Base-by-base conservation (phyloP, 2,113 vertebrate species). In the Xyrauchen texanus region DNA sequence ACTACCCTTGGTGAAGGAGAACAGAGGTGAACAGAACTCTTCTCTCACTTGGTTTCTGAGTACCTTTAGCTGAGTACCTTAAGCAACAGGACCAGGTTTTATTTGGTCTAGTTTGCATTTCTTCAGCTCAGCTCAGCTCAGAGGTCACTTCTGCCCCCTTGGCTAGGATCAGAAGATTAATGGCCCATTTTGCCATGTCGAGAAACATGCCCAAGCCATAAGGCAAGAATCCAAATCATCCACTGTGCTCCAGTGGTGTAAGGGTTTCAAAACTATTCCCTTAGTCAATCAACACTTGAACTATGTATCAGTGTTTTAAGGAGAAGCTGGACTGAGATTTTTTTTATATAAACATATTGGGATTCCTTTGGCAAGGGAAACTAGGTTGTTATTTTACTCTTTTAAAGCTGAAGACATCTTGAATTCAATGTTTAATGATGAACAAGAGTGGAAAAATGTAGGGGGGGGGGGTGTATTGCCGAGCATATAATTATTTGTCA, bases 1-100 rank as follows among this genome's bases (percentile, higher is more conserved):
- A n/a, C 70, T 64, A 5, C 4, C 70, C 7, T 68, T 65, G 55
- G 21, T 34, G 21, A 34, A 34, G 74, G 13, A 55, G 16, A 78
- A 44, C 60, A 58, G 58, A 57, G 16, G 7, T 12, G 12, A 15
- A 58, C 11, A 58, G 6, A 6, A 11, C n/a, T 9, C 4, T 8
- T 13, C 58, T 75, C 46, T 75, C 11, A 34, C 21, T 34, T 34
- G 21, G 21, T 34, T 34, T 34, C 21, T n/a, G 46, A 8, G 44
- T 63, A 52, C 61, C 61, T 76, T 15, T 68, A 87, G 81, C 87
- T 83, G 63, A 81, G 86, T 81, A 86, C 84, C 85, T 89, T 89
- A 77, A 84, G 89, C 72, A 73, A 80, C 80, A 82, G 62, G 65
- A 77, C 80, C 83, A 82, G 67, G 53, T 82, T 79, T 83, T 81